Conservation (phyloP, 2,888 invertebrate genomes). For the Papilio protenor region DNA sequence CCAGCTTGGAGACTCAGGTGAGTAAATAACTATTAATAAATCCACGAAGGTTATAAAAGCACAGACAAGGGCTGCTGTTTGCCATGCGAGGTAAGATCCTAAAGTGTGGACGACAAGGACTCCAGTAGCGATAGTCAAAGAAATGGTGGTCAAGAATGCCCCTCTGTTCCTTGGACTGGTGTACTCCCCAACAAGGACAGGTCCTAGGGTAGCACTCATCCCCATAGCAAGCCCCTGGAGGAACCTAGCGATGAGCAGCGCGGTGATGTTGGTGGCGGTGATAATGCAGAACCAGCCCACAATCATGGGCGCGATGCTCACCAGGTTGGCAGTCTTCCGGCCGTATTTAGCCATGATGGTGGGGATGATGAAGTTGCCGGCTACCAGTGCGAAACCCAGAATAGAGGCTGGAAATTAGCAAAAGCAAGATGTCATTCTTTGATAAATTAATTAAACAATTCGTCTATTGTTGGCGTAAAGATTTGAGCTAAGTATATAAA, state of each 20-base stretch:
- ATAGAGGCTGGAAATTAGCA: slow-evolving; percentile 63
- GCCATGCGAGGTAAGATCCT: slow-evolving; percentile 84
- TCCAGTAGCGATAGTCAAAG: slow-evolving; percentile 84
- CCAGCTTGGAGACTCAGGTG: slow-evolving; percentile 88
- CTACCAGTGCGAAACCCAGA: slow-evolving; percentile 64
- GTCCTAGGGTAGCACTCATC: slow-evolving; percentile 74
- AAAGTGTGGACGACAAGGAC: slow-evolving; percentile 84
- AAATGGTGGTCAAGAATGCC: slow-evolving; percentile 84
- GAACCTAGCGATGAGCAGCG: slow-evolving; percentile 63
- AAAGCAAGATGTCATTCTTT: slow-evolving; percentile 8
- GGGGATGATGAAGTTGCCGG: slow-evolving; percentile 66
- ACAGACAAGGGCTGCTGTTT: slow-evolving; percentile 78
- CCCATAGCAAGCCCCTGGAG: slow-evolving; percentile 80
- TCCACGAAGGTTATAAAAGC: slow-evolving; percentile 73
- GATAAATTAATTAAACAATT: slow-evolving; percentile 40
- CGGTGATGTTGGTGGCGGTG: slow-evolving; percentile 62
- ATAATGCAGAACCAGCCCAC: slow-evolving; percentile 83
- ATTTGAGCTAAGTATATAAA: neutral
- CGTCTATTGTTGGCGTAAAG: neutral
- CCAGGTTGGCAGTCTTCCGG: slow-evolving; percentile 76
- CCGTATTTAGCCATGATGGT: slow-evolving; percentile 82
- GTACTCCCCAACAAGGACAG: slow-evolving; percentile 82
- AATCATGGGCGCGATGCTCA: slow-evolving; percentile 73
- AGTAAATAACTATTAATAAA: slow-evolving; percentile 66
- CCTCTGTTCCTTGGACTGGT: slow-evolving; percentile 85